Percentiles rank a stretch among this genome's conserved stretches.
phyloP scores from a whole-genome alignment of 2,888 invertebrate species.

The Caenorhabditis sulstoni region DNA sequence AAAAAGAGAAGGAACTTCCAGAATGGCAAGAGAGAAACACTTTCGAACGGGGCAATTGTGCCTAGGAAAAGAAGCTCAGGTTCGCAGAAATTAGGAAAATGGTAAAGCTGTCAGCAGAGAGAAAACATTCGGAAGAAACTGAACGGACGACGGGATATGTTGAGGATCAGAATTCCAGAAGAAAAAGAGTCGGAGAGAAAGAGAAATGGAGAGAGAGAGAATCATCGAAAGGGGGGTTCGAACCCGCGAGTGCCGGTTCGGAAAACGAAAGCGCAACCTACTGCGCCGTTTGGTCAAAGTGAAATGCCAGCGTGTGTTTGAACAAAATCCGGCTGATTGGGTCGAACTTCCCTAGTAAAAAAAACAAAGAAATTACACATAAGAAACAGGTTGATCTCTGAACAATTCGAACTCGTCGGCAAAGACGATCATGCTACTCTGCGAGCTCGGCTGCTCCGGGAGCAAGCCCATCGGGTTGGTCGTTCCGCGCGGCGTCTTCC shows the following conservation, averaged over 20 bases:
- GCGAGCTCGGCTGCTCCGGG: slow-evolving; percentile 3
- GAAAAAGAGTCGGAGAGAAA: slow-evolving; percentile 3
- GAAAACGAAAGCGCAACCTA: no score
- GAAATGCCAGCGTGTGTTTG: no score
- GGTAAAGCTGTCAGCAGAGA: slow-evolving; percentile 31
- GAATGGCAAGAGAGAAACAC: slow-evolving; percentile 34
- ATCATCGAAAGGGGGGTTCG: background rate
- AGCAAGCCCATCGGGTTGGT: slow-evolving; percentile 4
- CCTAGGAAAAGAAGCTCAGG: slow-evolving; percentile 36
- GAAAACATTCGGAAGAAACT: slow-evolving; percentile 5
- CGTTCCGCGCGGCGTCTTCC: slow-evolving; percentile 17
- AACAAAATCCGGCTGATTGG: no score
- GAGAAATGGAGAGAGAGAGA: background rate
- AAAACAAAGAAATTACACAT: slow-evolving; percentile 52
- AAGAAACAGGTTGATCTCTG: slow-evolving; percentile 59
- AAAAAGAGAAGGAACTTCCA: slow-evolving; percentile 18
- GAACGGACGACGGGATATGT: no score
- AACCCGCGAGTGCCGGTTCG: no score
- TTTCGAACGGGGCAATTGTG: slow-evolving; percentile 24
- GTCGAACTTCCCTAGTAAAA: no score
- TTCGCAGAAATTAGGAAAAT: slow-evolving; percentile 4
- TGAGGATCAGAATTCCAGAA: slow-evolving; percentile 34
- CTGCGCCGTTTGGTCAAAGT: no score
- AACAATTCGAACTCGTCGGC: slow-evolving; percentile 60
- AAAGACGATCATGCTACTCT: slow-evolving; percentile 57